Evolutionary conservation across 2,888 invertebrate genomes (phyloP).

Genomic region (Troglohyphantes excavatus): DNA sequence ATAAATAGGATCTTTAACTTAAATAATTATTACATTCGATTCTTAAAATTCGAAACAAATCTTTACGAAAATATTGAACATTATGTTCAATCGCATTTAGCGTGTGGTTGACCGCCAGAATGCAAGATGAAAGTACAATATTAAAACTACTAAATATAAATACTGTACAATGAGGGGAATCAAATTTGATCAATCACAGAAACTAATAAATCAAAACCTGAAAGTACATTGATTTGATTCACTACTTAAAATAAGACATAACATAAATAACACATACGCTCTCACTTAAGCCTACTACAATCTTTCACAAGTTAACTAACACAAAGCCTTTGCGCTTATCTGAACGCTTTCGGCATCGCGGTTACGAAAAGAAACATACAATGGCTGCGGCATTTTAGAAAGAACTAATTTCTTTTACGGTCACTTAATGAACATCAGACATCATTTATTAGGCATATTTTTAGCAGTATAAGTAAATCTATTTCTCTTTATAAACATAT

Average conservation of each 20-base stretch:
- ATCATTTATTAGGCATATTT: no score
- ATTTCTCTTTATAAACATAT: no score
- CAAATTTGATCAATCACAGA: slow-evolving; percentile 28
- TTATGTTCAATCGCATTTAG: slow-evolving; percentile 24
- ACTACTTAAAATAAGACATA: slow-evolving; percentile 40
- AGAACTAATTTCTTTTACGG: no score
- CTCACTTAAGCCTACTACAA: slow-evolving; percentile 74
- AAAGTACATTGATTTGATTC: slow-evolving; percentile 19
- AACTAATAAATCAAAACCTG: slow-evolving; percentile 46
- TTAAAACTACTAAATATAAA: slow-evolving; percentile 13
- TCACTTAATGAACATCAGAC: no score
- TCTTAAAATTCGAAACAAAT: background rate
- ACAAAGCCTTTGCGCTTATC: slow-evolving; percentile 75
- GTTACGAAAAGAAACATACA: slow-evolving; percentile 37
- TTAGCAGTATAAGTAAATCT: no score
- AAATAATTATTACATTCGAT: background rate
- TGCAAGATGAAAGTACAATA: slow-evolving; percentile 25
- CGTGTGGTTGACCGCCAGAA: slow-evolving; percentile 72
- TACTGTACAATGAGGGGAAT: background rate
- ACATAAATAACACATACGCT: slow-evolving; percentile 68
- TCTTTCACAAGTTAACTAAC: slow-evolving; percentile 69
- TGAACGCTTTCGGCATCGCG: slow-evolving; percentile 71
- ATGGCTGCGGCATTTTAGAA: background rate
- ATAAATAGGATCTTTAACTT: no score
- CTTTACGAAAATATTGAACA: background rate